Percentiles rank a stretch among this genome's conserved stretches.
These are phyloP conservation scores for Branchipolynoe longqiensis DNA, from an alignment of 2,888 invertebrate species.

Conservation along the genomic window DNA sequence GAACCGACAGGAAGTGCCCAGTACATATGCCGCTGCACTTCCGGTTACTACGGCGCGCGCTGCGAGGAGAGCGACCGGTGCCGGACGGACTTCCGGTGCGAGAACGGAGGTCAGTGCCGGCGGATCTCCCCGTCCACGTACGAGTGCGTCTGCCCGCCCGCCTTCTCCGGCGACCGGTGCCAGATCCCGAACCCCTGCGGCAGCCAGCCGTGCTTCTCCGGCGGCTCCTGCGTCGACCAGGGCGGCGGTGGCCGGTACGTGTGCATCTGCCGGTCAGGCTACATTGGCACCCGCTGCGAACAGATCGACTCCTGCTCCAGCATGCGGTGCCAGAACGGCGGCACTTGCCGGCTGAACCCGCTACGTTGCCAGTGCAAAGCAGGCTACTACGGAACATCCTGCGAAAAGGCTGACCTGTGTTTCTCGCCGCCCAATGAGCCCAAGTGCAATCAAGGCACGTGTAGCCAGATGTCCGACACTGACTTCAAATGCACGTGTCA, in stretches of 20 bases:
- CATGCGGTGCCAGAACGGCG: conserved; percentile 69
- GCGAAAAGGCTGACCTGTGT: conserved; percentile 28
- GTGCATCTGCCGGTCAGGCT: conserved; percentile 66
- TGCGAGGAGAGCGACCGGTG: conserved; percentile 75
- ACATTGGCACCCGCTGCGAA: conserved; percentile 65
- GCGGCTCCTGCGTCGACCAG: conserved; percentile 72
- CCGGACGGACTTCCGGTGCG: conserved; percentile 68
- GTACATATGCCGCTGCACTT: conserved; percentile 81
- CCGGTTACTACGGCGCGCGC: conserved; percentile 71
- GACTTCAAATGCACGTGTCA: conserved; percentile 35
- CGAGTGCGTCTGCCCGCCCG: conserved; percentile 71
- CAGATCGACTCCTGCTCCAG: conserved; percentile 63
- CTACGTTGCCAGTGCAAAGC: not conserved
- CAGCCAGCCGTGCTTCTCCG: conserved; percentile 74
- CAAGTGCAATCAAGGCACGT: no score
- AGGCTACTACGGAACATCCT: conserved; percentile 38
- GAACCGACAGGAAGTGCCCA: conserved; percentile 83
- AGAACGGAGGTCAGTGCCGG: conserved; percentile 72
- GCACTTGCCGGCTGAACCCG: conserved; percentile 55
- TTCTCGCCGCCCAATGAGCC: conserved; percentile 77
- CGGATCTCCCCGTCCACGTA: conserved; percentile 58
- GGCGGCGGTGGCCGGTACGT: conserved; percentile 67
- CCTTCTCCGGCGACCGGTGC: conserved; percentile 74
- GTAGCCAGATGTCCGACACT: no score
- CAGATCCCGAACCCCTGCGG: conserved; percentile 70